phyloP scores from a whole-genome alignment of 2,797 vertebrate genomes.

The Eospalax fontanierii region DNA sequence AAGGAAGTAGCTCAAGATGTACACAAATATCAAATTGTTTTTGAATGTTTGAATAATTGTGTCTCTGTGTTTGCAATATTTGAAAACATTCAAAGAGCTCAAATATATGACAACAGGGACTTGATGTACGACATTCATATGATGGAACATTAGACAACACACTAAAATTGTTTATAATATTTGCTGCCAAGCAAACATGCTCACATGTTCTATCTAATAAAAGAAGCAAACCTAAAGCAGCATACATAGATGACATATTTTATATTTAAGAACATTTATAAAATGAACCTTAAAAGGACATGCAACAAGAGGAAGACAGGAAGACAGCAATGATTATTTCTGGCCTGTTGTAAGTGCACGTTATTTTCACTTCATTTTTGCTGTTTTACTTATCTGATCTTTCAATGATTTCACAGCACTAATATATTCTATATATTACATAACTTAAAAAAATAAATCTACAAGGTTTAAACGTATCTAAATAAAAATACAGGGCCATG shows the following conservation, averaged over 20 bases:
- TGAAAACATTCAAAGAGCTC: background rate
- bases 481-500: background rate
- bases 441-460: background rate
- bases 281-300: background rate
- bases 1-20: background rate
- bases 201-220: background rate
- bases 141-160: background rate
- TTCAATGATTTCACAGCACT: conserved; percentile 4
- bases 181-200: background rate
- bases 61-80: background rate
- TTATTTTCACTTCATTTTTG: background rate
- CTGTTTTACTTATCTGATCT: background rate
- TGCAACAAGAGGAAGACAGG: background rate
- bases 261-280: conserved; percentile 37
- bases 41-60: background rate
- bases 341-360: background rate
- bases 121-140: background rate
- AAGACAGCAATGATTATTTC: background rate
- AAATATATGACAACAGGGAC: background rate
- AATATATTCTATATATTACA: background rate
- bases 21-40: background rate
- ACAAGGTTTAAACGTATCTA: background rate
- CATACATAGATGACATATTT: background rate
- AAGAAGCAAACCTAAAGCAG: background rate
- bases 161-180: conserved; percentile 29